Evolutionary conservation across 2,797 vertebrate species (phyloP).

Genomic region (Telmatherina bonti): DNA sequence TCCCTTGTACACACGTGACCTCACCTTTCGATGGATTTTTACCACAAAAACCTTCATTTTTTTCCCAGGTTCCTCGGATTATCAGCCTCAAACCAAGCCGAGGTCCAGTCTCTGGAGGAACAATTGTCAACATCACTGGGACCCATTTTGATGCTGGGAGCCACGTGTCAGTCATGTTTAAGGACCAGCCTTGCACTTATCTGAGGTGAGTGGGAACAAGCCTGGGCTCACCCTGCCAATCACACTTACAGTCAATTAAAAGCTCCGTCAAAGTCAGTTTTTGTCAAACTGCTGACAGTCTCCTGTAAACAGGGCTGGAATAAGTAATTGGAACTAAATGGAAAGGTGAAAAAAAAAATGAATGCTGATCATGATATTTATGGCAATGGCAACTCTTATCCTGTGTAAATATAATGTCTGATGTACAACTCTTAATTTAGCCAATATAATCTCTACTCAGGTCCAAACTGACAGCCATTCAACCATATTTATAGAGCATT

Average conservation of each 20-base stretch:
- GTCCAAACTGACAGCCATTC: constrained; percentile 30
- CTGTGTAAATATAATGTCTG: not conserved
- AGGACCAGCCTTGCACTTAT: constrained; percentile 93
- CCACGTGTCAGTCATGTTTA: constrained; percentile 94
- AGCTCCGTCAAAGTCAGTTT: constrained; percentile 28
- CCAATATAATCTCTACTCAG: constrained; percentile 27
- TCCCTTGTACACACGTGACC: not conserved
- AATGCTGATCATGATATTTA: not conserved
- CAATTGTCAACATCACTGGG: constrained; percentile 95
- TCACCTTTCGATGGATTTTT: constrained; percentile 9
- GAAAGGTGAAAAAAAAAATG: not conserved
- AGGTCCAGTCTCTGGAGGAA: constrained; percentile 95
- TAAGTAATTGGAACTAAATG: constrained; percentile 15
- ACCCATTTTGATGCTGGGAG: constrained; percentile 96
- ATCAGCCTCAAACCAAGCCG: constrained; percentile 88
- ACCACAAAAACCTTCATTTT: constrained; percentile 6
- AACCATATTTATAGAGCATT: too few species aligned
- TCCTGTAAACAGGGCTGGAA: constrained; percentile 4
- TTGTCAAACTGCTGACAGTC: constrained; percentile 21
- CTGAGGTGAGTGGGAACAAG: constrained; percentile 85
- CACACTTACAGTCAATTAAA: constrained; percentile 53
- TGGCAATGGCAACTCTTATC: not conserved
- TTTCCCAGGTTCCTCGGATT: constrained; percentile 87
- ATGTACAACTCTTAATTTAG: constrained; percentile 30
- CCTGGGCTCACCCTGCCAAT: constrained; percentile 35